Evolutionary conservation across 2,797 vertebrate genomes (phyloP).

Genomic region (Arctocebus calabarensis): DNA sequence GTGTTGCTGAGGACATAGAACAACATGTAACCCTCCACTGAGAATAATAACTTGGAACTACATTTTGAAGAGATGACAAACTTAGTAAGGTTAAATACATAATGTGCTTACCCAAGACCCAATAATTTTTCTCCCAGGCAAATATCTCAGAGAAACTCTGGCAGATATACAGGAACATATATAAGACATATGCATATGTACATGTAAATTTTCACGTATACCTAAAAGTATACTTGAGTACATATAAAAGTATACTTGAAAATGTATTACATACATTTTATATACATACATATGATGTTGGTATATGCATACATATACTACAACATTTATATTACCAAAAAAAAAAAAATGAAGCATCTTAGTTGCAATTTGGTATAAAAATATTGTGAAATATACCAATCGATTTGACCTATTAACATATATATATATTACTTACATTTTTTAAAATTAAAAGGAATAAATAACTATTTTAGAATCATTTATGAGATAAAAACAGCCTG

Average conservation of each 20-base stretch:
- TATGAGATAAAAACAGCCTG: background rate
- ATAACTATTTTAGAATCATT: conserved; percentile 19
- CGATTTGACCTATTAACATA: background rate
- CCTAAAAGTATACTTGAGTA: background rate
- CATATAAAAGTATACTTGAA: background rate
- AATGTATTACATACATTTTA: background rate
- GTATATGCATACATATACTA: background rate
- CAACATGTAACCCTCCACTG: background rate
- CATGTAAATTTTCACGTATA: background rate
- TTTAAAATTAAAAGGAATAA: conserved; percentile 20
- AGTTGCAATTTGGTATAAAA: conserved; percentile 38
- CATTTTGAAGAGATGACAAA: background rate
- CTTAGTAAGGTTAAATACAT: background rate
- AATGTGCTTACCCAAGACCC: background rate
- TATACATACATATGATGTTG: background rate
- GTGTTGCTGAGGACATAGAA: background rate
- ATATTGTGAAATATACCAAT: background rate
- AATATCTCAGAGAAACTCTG: conserved; percentile 4
- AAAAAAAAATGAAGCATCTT: background rate
- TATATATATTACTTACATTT: conserved; percentile 34
- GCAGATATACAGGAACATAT: background rate
- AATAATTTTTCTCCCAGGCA: conserved; percentile 28
- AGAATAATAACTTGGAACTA: background rate
- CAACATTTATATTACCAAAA: background rate
- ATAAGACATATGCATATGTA: background rate